phyloP scores from a whole-genome alignment of 2,113 vertebrate species.

The Cynoglossus semilaevis region DNA sequence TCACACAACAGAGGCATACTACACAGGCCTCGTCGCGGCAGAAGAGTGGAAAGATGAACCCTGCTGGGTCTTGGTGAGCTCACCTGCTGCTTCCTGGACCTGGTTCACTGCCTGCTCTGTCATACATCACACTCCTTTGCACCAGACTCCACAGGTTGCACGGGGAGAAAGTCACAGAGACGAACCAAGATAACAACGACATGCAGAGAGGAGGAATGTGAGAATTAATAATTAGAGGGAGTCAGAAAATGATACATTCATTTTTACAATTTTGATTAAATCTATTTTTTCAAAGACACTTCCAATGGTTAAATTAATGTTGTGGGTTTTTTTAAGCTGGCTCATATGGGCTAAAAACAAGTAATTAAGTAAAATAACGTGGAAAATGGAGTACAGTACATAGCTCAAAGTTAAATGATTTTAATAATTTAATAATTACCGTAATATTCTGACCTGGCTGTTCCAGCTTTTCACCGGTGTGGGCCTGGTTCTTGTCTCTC shows the following conservation, averaged over 20 bases:
- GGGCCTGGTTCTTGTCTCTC: background rate
- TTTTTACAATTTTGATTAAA: no score
- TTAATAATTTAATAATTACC: no score
- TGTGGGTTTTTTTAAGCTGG: no score
- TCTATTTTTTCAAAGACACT: no score
- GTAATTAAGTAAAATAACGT: no score
- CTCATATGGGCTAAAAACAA: no score
- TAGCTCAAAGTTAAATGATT: no score
- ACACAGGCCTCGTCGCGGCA: slow-evolving; percentile 15
- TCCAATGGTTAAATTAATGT: no score
- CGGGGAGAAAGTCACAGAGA: background rate
- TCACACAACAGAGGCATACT: slow-evolving; percentile 18
- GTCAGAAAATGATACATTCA: background rate
- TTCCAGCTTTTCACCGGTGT: no score
- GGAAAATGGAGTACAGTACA: no score
- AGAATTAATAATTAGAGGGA: background rate
- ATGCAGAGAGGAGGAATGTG: background rate
- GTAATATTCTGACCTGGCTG: no score
- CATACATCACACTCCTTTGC: slow-evolving; percentile 30
- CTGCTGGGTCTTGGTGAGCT: slow-evolving; percentile 29
- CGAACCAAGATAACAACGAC: slow-evolving; percentile 4
- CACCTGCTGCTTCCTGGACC: slow-evolving; percentile 56
- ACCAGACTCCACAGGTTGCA: slow-evolving; percentile 27
- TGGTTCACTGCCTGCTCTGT: slow-evolving; percentile 30
- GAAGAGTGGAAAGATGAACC: slow-evolving; percentile 41